Percentiles rank a stretch among this genome's conserved stretches.
Evolutionary conservation across 2,888 invertebrate genomes (phyloP).

Genomic region (Synanthedon andrenaeformis): DNA sequence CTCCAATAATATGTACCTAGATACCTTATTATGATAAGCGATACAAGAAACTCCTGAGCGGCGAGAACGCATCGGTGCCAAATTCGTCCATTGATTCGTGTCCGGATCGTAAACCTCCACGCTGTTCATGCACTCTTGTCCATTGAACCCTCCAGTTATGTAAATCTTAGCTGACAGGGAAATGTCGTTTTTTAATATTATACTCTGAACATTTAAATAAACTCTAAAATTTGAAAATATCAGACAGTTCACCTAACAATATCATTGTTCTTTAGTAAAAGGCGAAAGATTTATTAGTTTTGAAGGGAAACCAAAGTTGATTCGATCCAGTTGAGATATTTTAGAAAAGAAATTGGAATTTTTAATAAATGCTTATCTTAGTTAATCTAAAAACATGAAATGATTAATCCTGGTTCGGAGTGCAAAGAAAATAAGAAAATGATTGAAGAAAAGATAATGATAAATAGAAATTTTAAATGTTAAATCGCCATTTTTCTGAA

Average conservation of each 20-base stretch:
- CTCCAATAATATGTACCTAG: constrained; percentile 35
- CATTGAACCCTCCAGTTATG: constrained; percentile 91
- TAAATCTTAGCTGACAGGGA: constrained; percentile 75
- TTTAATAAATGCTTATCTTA: no score
- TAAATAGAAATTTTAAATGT: no score
- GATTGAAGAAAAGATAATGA: no score
- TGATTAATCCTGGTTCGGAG: no score
- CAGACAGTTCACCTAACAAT: not conserved
- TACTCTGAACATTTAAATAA: no score
- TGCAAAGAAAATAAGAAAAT: no score
- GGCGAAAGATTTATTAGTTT: constrained; percentile 81
- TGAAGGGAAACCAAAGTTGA: constrained; percentile 70
- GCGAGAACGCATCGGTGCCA: constrained; percentile 83
- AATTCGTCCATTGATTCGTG: constrained; percentile 84
- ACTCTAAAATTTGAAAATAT: not conserved
- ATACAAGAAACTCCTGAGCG: constrained; percentile 94
- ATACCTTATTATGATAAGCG: constrained; percentile 82
- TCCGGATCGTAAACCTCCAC: constrained; percentile 85
- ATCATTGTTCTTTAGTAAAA: constrained; percentile 75
- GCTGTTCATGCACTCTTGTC: constrained; percentile 88
- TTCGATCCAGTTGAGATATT: no score
- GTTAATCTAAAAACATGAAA: no score
- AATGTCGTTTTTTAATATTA: constrained; percentile 1
- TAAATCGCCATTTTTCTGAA: no score
- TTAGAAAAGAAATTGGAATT: no score